Evolutionary conservation across 2,113 vertebrate species (phyloP).

Genomic region (Microcebus lehilahytsara): DNA sequence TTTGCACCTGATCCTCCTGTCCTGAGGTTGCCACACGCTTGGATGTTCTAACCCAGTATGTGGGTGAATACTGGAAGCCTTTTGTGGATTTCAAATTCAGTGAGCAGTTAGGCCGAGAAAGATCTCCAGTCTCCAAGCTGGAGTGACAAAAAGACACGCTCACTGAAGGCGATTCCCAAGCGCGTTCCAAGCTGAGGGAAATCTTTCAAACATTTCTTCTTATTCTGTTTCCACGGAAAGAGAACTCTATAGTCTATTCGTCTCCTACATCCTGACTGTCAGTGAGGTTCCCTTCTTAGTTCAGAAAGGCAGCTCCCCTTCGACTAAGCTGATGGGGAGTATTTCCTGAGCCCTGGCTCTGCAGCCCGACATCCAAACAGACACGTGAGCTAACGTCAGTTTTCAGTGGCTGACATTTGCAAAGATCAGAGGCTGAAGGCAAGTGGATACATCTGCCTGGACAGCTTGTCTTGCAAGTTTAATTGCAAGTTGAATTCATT

Average conservation of each 20-base stretch:
- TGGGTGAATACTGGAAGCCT: background rate
- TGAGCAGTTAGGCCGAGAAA: background rate
- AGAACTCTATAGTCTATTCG: background rate
- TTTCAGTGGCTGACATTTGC: background rate
- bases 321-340: background rate
- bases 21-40: background rate
- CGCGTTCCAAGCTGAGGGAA: background rate
- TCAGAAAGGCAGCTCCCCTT: constrained; percentile 23
- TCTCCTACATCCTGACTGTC: background rate
- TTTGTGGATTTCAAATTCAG: background rate
- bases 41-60: background rate
- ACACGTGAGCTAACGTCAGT: background rate
- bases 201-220: background rate
- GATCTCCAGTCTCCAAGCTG: background rate
- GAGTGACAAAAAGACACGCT: background rate
- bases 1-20: background rate
- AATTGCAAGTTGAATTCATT: background rate
- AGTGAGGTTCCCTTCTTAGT: background rate
- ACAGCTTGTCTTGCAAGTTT: background rate
- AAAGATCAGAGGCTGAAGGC: background rate
- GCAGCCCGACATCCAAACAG: background rate
- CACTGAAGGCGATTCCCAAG: background rate
- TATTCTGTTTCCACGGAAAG: background rate
- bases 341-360: background rate
- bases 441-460: background rate